Conservation (phyloP, 1,140 invertebrate genomes). For the Capitella teleta region DNA sequence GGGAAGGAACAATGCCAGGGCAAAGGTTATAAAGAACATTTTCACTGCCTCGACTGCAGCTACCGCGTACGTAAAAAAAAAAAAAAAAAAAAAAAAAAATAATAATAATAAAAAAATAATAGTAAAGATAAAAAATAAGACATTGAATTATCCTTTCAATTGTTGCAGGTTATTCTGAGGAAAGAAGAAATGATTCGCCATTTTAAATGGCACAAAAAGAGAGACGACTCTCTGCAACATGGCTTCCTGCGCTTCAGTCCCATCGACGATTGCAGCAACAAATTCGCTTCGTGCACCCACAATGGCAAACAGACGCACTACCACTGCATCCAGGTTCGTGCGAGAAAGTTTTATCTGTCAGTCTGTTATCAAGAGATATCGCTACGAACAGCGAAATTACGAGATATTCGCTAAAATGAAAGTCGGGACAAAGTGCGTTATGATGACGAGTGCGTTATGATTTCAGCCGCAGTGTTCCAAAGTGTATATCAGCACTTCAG, state of each 20-base stretch:
- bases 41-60: conserved; percentile 87
- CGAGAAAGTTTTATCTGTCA: too few relatives aligned
- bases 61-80: conserved; percentile 43
- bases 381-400: too few relatives aligned
- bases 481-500: conserved; percentile 95
- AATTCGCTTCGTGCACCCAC: conserved; percentile 68
- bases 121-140: too few relatives aligned
- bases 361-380: too few relatives aligned
- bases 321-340: conserved; percentile 75
- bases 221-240: conserved; percentile 89
- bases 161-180: conserved; percentile 78
- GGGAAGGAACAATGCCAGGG: conserved; percentile 68
- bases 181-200: conserved; percentile 98
- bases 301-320: conserved; percentile 97
- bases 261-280: conserved; percentile 76
- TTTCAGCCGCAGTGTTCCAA: conserved; percentile 90
- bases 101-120: background rate
- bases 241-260: conserved; percentile 92
- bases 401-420: too few relatives aligned
- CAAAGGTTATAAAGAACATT: conserved; percentile 81
- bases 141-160: too few relatives aligned
- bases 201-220: conserved; percentile 98
- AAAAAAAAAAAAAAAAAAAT: background rate
- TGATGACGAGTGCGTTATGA: too few relatives aligned
- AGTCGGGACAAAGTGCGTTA: too few relatives aligned